phyloP scores from a whole-genome alignment of 2,797 vertebrate genomes.

The Lacerta bilineata region DNA sequence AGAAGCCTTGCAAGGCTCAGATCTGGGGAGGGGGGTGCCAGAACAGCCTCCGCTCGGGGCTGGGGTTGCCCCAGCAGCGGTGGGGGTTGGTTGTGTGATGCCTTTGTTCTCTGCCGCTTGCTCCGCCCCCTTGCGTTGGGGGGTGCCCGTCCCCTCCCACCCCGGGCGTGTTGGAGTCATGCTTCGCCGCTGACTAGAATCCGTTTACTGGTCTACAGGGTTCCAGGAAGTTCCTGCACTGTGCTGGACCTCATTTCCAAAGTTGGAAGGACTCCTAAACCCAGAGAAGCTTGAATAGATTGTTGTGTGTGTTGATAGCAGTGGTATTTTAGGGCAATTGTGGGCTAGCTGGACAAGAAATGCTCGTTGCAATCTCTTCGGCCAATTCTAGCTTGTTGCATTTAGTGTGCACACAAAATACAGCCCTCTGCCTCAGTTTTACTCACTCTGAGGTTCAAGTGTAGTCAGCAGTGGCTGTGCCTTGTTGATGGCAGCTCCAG shows the following conservation, averaged over 20 bases:
- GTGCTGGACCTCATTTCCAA: background rate
- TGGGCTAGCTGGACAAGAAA: background rate
- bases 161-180: too few relatives aligned
- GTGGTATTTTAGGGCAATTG: background rate
- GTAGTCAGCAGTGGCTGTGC: slow-evolving; percentile 73
- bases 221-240: background rate
- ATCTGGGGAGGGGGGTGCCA: too few relatives aligned
- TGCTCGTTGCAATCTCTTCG: background rate
- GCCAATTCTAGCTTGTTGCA: background rate
- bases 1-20: too few relatives aligned
- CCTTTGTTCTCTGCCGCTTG: too few relatives aligned
- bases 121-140: too few relatives aligned
- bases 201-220: too few relatives aligned
- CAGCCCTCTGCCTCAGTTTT: background rate
- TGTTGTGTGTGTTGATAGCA: background rate
- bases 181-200: too few relatives aligned
- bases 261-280: background rate
- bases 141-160: too few relatives aligned
- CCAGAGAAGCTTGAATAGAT: background rate
- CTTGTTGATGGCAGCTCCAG: slow-evolving; percentile 75
- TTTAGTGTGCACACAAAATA: background rate
- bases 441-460: slow-evolving; percentile 76
- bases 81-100: too few relatives aligned
- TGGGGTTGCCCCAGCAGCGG: too few relatives aligned
- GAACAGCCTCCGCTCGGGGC: too few relatives aligned